These are phyloP conservation scores for Petaurus breviceps DNA, from an alignment of 2,113 vertebrate species.

Conservation along the genomic window DNA sequence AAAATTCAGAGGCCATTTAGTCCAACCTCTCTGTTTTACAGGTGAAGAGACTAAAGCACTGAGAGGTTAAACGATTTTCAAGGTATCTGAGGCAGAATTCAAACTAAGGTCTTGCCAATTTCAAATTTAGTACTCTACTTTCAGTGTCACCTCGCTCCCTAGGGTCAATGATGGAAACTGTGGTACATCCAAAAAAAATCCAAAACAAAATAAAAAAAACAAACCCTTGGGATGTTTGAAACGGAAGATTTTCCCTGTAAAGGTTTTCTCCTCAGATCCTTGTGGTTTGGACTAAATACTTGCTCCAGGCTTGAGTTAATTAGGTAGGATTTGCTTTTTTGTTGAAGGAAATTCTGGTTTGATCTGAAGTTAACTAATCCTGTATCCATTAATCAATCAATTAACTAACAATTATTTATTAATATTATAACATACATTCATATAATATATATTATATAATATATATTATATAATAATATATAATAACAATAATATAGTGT, in stretches of 20 bases:
- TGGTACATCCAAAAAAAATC: background rate
- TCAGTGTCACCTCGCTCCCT: background rate
- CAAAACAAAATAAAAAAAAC: too few relatives aligned
- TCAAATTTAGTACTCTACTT: background rate
- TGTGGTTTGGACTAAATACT: background rate
- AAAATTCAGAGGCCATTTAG: background rate
- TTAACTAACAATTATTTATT: background rate
- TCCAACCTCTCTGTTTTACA: background rate
- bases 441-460: too few relatives aligned
- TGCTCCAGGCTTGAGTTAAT: background rate
- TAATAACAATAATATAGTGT: background rate
- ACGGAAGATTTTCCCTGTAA: background rate
- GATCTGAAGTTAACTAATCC: background rate
- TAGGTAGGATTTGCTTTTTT: background rate
- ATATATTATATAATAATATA: background rate
- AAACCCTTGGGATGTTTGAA: background rate
- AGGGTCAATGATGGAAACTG: background rate
- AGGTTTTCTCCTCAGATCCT: background rate
- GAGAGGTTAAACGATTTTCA: background rate
- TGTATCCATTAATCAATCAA: background rate
- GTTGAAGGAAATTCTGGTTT: background rate
- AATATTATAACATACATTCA: background rate
- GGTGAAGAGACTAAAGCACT: background rate
- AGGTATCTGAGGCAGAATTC: background rate
- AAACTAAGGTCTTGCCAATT: background rate